These are phyloP conservation scores for Leptodactylus fallax DNA, from an alignment of 2,797 vertebrate species.

Conservation along the genomic window DNA sequence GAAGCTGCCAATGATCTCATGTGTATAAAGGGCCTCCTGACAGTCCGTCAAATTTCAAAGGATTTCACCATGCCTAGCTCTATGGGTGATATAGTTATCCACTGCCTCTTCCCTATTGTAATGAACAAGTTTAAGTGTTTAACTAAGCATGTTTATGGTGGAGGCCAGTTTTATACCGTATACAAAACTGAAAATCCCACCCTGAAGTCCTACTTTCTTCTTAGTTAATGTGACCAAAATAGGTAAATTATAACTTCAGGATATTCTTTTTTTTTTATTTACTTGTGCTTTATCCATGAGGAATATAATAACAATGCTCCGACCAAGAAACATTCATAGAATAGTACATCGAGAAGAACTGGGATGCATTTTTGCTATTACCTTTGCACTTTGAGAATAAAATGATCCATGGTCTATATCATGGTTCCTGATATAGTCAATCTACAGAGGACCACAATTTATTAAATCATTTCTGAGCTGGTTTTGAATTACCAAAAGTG, in stretches of 20 bases:
- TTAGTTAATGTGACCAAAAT: neutral
- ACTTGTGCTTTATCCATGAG: neutral
- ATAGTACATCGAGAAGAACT: neutral
- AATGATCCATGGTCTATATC: neutral
- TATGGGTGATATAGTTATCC: neutral
- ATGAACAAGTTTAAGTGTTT: neutral
- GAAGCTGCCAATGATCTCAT: neutral
- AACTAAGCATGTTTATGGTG: neutral
- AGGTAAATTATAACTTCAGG: neutral
- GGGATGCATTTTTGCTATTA: neutral
- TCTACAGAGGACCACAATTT: neutral
- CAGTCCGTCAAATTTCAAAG: neutral
- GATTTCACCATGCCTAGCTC: neutral
- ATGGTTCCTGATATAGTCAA: neutral
- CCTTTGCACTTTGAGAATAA: neutral
- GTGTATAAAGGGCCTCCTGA: neutral
- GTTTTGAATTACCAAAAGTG: conserved; percentile 71
- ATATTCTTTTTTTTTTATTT: neutral
- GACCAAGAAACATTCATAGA: neutral
- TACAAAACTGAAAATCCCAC: neutral
- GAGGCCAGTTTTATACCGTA: neutral
- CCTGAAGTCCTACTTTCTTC: neutral
- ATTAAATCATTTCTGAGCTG: conserved; percentile 67
- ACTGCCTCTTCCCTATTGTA: neutral
- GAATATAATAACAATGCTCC: neutral